These are phyloP conservation scores for Phenacoccus solenopsis DNA, from an alignment of 1,140 invertebrate species.

Conservation along the genomic window DNA sequence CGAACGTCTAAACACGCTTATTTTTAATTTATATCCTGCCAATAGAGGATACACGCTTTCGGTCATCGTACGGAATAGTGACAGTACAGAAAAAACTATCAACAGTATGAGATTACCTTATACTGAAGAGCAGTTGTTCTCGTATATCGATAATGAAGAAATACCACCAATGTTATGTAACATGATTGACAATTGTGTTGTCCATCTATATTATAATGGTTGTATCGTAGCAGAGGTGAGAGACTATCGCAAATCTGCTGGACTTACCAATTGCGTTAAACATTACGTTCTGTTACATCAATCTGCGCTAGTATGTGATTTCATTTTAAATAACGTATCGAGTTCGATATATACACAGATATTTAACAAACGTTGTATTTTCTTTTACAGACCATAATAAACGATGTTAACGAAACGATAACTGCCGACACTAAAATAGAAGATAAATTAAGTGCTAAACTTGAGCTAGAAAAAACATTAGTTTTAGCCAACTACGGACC, in stretches of 20 bases:
- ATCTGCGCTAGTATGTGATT: slow-evolving; percentile 59
- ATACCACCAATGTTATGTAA: slow-evolving; percentile 75
- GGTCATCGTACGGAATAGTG: slow-evolving; percentile 23
- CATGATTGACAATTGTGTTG: slow-evolving; percentile 62
- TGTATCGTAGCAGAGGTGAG: slow-evolving; percentile 83
- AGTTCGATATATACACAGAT: no score
- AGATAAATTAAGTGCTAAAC: slow-evolving; percentile 64
- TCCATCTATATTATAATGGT: slow-evolving; percentile 76
- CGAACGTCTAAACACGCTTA: slow-evolving; percentile 74
- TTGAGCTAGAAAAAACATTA: slow-evolving; percentile 66
- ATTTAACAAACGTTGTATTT: background rate
- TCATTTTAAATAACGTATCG: no score
- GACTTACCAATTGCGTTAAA: slow-evolving; percentile 25
- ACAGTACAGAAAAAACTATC: background rate
- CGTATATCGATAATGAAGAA: slow-evolving; percentile 69
- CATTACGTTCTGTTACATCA: slow-evolving; percentile 80
- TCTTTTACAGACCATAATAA: slow-evolving; percentile 50
- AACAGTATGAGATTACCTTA: slow-evolving; percentile 13
- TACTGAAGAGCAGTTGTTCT: slow-evolving; percentile 8
- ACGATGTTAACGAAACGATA: slow-evolving; percentile 47
- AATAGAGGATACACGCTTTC: slow-evolving; percentile 78
- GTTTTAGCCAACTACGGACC: slow-evolving; percentile 71
- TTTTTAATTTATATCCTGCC: slow-evolving; percentile 78
- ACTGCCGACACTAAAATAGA: slow-evolving; percentile 39
- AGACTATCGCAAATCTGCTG: slow-evolving; percentile 59